Base-by-base conservation (phyloP, 1,140 invertebrate genomes). In the Drosophila ercepeae region DNA sequence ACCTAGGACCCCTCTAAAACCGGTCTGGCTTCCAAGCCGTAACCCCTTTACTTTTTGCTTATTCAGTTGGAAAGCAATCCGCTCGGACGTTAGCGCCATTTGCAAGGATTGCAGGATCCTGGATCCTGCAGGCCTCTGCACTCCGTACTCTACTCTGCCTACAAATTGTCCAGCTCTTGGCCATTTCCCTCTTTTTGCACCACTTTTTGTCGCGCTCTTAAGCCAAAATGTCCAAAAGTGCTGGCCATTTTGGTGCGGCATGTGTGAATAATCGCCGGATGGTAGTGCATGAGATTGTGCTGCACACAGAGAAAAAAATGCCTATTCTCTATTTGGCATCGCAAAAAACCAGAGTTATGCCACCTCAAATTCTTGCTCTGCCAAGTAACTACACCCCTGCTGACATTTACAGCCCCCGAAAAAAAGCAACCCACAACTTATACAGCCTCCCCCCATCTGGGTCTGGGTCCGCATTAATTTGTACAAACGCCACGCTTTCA, bases 251-350 rank as follows among this genome's bases (percentile, higher is more conserved):
- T 51, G 63, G 57, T 86, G 86, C 77, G 68, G 72, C 84, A 89
- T 84, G 84, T 89, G 84, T 89, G 88, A 88, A 89, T 89, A 89
- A 89, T 90, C 82, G 78, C 81, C 75, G 79, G 63, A 78, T 77
- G 60, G 59, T 53, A 49, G 39, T 42, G 57, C 45, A 63, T 41
- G 49, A 32, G 21, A 32, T 16, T 6, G 2, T 21, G 14, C 2
- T 39, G 1, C 36, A 39, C 36, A 39, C 36, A 5, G 36, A 39
- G 5, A 14, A 13, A 39, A 39, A 36, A 13, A 36, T 1, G 3
- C 6, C 32, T 34, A 25, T 25, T 25, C 4, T n/a, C n/a, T n/a
- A n/a, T n/a, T n/a, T n/a, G n/a, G n/a, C n/a, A 25, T 4, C 5
- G 5, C 23, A 25, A 6, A 6, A 27, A 27, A 27, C 1, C 0